A percentile compares a stretch with the other conserved stretches of the same genome.
Conservation (phyloP, 2,113 vertebrate genomes). For the Chloropsis hardwickii region DNA sequence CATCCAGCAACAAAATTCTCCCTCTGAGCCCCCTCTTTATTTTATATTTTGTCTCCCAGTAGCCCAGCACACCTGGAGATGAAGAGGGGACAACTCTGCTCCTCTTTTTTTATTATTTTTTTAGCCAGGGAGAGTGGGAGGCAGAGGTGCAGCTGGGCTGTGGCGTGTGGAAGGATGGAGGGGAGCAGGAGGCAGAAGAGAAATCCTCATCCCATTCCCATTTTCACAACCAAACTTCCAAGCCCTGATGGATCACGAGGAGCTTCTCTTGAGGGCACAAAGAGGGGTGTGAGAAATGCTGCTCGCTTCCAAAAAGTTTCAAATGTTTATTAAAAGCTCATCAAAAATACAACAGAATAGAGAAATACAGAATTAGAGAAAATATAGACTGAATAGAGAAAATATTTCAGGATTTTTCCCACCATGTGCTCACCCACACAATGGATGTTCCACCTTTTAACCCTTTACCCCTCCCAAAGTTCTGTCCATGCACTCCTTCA, state of each 20-base stretch:
- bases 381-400: too few relatives aligned
- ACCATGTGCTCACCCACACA: too few relatives aligned
- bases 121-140: neutral
- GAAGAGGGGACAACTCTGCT: neutral
- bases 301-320: too few relatives aligned
- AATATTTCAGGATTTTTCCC: too few relatives aligned
- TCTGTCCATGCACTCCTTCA: too few relatives aligned
- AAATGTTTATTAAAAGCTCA: too few relatives aligned
- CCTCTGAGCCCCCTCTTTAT: constrained; percentile 35
- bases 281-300: neutral
- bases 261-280: neutral
- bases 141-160: neutral
- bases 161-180: neutral
- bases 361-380: too few relatives aligned
- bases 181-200: neutral
- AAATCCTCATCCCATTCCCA: constrained; percentile 9
- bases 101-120: neutral
- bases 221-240: constrained; percentile 30
- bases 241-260: constrained; percentile 25
- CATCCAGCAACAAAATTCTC: constrained; percentile 10
- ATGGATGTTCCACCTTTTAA: too few relatives aligned
- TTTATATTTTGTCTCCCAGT: constrained; percentile 43
- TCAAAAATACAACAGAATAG: too few relatives aligned
- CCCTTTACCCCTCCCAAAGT: too few relatives aligned
- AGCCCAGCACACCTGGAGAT: neutral